Base-by-base conservation (phyloP, 2,113 vertebrate genomes). In the Clupea harengus region DNA sequence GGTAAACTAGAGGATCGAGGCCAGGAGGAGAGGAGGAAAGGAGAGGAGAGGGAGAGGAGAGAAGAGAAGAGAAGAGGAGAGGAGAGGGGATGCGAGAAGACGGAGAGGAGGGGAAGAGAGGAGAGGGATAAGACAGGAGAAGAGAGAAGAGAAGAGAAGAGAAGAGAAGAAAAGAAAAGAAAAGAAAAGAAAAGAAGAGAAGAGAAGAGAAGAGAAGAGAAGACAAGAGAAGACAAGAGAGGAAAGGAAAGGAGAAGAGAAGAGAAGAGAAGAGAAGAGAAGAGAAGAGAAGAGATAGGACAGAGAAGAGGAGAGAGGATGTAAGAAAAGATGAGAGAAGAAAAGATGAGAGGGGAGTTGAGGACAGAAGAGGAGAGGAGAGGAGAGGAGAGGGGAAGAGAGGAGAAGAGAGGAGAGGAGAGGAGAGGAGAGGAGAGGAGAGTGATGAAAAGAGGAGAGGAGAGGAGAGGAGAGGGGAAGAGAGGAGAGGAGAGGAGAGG, bases 381-480 rank as follows among this genome's bases (percentile, higher is more conserved):
- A 9, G n/a, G 64, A 67, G 64, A 10, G 7, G 64, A 67, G 64
- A 64, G 60, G 6, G 60, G 9, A 25, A 6, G 9, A 80, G 13
- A 32, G 47, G 1, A 50, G 8, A 83, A 9, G 83, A n/a, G 13
- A n/a, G n/a, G 4, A 39, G n/a, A 54, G 7, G 32, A 44, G 57
- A 17, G 49, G 39, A 45, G 54, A 45, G 18, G 46, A 45, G 45
- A n/a, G 28, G 60, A 45, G n/a, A n/a, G 0, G 25, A 52, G 25
- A 11, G n/a, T n/a, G n/a, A n/a, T n/a, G n/a, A n/a, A n/a, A n/a
- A 45, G 81, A 81, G 87, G 89, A 87, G 89, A 91, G 87, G 85
- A 87, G 86, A 86, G 52, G 84, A 84, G 50, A 81, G 32, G 15
- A 60, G 6, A 25, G 8, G n/a, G 28, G 64, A 10, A 28, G n/a